These are phyloP conservation scores for Heliconius sara DNA, from an alignment of 2,888 invertebrate genomes.

Conservation along the genomic window DNA sequence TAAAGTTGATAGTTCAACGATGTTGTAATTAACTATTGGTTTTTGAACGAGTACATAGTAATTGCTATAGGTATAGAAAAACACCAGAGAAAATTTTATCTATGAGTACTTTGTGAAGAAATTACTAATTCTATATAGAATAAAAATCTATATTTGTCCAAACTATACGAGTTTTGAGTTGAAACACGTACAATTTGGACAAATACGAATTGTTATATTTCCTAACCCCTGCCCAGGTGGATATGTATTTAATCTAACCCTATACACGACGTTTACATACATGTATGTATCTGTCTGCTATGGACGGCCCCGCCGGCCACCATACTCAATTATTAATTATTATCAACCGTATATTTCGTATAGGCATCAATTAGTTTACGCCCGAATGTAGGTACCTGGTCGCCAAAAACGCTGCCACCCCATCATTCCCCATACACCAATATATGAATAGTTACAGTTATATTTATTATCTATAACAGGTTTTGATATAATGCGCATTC, in stretches of 20 bases:
- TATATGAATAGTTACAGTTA: slow-evolving; percentile 41
- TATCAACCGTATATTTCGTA: not conserved
- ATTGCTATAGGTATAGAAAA: not conserved
- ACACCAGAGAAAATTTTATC: not conserved
- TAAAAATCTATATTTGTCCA: not conserved
- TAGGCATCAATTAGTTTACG: slow-evolving; percentile 13
- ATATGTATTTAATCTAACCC: not conserved
- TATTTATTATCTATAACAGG: slow-evolving; percentile 50
- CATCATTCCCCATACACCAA: slow-evolving; percentile 6
- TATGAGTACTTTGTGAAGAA: not conserved
- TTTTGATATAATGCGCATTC: slow-evolving; percentile 61
- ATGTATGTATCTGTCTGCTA: not conserved
- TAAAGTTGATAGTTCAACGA: no score
- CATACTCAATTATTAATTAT: slow-evolving; percentile 10
- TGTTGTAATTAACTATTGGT: not conserved
- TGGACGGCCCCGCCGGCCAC: not conserved
- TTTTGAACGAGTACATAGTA: not conserved
- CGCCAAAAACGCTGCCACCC: slow-evolving; percentile 1
- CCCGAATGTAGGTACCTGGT: not conserved
- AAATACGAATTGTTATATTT: not conserved
- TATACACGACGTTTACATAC: not conserved
- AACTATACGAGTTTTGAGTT: not conserved
- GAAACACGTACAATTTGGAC: not conserved
- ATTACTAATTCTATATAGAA: not conserved
- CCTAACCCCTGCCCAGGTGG: not conserved